Percentiles rank a stretch among this genome's conserved stretches.
phyloP scores from a whole-genome alignment of 2,113 vertebrate species.

The Oryctolagus cuniculus region DNA sequence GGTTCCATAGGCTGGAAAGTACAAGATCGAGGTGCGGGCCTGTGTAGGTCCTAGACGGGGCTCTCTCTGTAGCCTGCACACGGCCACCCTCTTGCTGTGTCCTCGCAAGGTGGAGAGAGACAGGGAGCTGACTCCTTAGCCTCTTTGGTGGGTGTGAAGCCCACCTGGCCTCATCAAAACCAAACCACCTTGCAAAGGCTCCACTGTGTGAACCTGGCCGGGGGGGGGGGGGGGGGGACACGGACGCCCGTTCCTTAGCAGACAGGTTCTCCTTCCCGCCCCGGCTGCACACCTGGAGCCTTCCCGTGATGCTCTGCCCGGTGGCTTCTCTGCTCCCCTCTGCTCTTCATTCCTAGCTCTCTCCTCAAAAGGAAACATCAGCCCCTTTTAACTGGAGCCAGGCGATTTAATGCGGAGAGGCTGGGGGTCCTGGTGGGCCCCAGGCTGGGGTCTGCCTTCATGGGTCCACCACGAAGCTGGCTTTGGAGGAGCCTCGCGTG shows the following conservation, averaged over 20 bases:
- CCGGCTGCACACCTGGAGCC: background rate
- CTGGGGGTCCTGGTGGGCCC: background rate
- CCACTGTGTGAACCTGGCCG: background rate
- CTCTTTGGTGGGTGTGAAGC: background rate
- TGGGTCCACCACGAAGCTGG: background rate
- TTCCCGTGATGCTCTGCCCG: background rate
- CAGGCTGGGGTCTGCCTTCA: background rate
- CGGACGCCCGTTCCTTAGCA: background rate
- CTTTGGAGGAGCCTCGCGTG: background rate
- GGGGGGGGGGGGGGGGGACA: no score
- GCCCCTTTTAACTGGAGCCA: background rate
- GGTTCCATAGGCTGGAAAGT: background rate
- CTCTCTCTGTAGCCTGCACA: background rate
- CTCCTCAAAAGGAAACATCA: background rate
- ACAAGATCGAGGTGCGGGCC: background rate
- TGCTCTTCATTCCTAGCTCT: background rate
- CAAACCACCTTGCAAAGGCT: background rate
- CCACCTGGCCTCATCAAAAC: background rate
- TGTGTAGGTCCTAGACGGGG: fast-evolving
- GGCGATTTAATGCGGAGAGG: background rate
- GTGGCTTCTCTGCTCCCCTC: background rate
- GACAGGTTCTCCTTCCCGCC: background rate
- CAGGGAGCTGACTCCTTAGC: background rate
- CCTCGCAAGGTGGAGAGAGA: fast-evolving
- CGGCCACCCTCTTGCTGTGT: fast-evolving